phyloP scores from a whole-genome alignment of 2,888 invertebrate species.

The Papilio protenor region DNA sequence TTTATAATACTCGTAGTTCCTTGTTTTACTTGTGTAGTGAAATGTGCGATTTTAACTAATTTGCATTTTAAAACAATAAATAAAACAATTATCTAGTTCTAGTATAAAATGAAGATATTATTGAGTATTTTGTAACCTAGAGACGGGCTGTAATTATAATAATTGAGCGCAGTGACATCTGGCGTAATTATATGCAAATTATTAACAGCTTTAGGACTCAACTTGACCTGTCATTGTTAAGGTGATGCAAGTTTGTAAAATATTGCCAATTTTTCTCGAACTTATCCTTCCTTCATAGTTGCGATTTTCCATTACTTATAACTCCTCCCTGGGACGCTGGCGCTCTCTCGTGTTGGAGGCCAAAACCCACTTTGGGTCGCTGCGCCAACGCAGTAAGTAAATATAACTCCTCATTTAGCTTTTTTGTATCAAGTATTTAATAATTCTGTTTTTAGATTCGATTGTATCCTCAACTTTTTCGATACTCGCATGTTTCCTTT shows the following conservation, averaged over 20 bases:
- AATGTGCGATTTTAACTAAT: neutral
- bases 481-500: neutral
- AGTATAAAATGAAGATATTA: neutral
- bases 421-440: neutral
- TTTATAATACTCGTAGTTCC: too few relatives aligned
- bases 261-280: neutral
- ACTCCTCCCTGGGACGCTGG: too few relatives aligned
- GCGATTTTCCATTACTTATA: too few relatives aligned
- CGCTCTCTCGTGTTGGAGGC: too few relatives aligned
- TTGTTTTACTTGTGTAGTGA: neutral
- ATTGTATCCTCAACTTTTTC: neutral
- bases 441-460: neutral
- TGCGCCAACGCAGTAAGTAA: too few relatives aligned
- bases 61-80: neutral
- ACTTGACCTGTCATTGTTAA: neutral
- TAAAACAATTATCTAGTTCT: neutral
- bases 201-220: too few relatives aligned
- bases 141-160: slow-evolving; percentile 35
- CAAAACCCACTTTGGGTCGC: too few relatives aligned
- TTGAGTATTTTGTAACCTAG: slow-evolving; percentile 13
- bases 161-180: slow-evolving; percentile 55
- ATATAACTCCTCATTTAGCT: too few relatives aligned
- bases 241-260: slow-evolving; percentile 22
- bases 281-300: neutral
- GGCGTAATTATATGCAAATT: slow-evolving; percentile 69